Conservation (phyloP, 2,888 invertebrate species). For the Sturmia bella region DNA sequence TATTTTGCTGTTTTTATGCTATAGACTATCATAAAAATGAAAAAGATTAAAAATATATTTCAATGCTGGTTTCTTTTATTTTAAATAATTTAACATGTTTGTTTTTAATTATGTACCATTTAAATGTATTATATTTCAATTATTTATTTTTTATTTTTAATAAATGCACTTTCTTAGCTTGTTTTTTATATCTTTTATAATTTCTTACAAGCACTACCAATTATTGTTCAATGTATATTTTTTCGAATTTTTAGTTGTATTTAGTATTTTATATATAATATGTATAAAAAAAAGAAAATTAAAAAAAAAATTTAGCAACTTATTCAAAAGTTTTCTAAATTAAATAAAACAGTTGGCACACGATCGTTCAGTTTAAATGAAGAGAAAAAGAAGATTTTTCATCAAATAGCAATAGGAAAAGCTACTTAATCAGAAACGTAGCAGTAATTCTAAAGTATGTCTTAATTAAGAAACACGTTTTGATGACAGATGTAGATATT, state of each 20-base stretch:
- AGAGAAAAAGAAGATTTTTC: neutral
- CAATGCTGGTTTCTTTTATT: slow-evolving; percentile 8
- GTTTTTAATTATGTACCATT: slow-evolving; percentile 27
- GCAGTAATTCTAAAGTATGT: no score
- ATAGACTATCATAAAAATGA: slow-evolving; percentile 25
- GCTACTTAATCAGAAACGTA: no score
- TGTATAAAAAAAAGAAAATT: no score
- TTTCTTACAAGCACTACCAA: slow-evolving; percentile 79
- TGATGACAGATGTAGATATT: no score
- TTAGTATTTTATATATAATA: slow-evolving; percentile 9
- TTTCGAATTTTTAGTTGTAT: slow-evolving; percentile 49
- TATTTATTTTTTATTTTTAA: slow-evolving; percentile 71
- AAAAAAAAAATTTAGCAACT: slow-evolving; percentile 39
- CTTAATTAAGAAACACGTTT: no score
- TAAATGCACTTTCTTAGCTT: slow-evolving; percentile 81
- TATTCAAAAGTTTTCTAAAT: slow-evolving; percentile 55
- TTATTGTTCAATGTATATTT: slow-evolving; percentile 77
- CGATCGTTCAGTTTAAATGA: slow-evolving; percentile 13
- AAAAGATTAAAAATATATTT: neutral
- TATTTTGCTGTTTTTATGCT: slow-evolving; percentile 30
- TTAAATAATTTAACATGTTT: slow-evolving; percentile 54
- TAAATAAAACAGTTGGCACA: slow-evolving; percentile 49
- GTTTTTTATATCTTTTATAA: slow-evolving; percentile 69
- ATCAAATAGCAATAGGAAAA: no score
- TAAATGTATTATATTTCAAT: slow-evolving; percentile 43